phyloP scores from a whole-genome alignment of 2,888 invertebrate species.

The Tachystola acroxantha region DNA sequence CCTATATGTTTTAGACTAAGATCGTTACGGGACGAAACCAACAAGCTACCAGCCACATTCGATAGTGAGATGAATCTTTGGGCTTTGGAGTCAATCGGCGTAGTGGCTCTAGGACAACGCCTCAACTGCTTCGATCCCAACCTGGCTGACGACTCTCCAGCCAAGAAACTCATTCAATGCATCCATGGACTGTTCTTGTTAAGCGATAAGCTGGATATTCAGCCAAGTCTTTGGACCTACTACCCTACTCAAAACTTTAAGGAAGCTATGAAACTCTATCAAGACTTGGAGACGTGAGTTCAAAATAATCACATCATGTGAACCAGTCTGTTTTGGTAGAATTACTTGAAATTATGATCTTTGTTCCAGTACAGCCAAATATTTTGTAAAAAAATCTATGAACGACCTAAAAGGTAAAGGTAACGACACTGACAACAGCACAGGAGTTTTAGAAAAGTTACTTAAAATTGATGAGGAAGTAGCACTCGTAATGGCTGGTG shows the following conservation, averaged over 20 bases:
- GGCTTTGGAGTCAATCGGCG: conserved; percentile 78
- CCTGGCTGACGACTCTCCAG: conserved; percentile 47
- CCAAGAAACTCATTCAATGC: conserved; percentile 41
- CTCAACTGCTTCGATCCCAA: conserved; percentile 50
- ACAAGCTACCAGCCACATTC: conserved; percentile 76
- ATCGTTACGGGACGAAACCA: conserved; percentile 62
- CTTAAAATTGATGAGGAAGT: conserved; percentile 75
- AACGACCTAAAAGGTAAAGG: conserved; percentile 10
- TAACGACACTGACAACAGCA: conserved; percentile 26
- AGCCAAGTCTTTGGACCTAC: conserved; percentile 45
- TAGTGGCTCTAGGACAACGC: conserved; percentile 55
- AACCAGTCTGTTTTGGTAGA: background rate
- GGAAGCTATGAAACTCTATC: conserved; percentile 46
- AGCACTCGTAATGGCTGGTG: conserved; percentile 81
- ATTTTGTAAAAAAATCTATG: conserved; percentile 16
- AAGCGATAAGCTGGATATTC: conserved; percentile 20
- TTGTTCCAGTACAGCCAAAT: conserved; percentile 14
- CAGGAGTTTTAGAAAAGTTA: conserved; percentile 80
- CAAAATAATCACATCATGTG: background rate
- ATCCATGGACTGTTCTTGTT: conserved; percentile 38
- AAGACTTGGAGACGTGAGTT: conserved; percentile 45
- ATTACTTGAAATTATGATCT: background rate
- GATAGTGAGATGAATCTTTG: conserved; percentile 78
- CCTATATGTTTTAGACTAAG: conserved; percentile 58
- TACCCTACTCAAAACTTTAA: conserved; percentile 40